phyloP scores from a whole-genome alignment of 2,797 vertebrate species.

The Ateles fusciceps region DNA sequence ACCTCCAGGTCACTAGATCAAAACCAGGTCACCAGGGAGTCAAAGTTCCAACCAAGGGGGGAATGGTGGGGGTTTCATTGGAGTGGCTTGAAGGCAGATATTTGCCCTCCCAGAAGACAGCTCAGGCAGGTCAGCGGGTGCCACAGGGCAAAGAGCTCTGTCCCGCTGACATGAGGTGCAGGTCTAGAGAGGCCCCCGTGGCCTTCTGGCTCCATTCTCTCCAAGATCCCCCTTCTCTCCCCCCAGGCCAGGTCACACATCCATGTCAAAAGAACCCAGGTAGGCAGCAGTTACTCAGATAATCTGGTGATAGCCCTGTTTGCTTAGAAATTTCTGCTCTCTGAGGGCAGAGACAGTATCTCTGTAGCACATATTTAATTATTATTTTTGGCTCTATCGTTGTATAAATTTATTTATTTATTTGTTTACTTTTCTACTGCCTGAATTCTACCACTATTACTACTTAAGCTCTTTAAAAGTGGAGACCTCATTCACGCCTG shows the following conservation, averaged over 20 bases:
- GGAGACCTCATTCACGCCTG: not conserved
- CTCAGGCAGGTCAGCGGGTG: constrained; percentile 18
- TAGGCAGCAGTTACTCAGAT: not conserved
- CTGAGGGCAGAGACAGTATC: not conserved
- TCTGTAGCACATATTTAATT: not conserved
- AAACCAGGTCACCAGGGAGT: constrained; percentile 71
- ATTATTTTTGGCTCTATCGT: not conserved
- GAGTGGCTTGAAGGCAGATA: constrained; percentile 60
- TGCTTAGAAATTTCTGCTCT: not conserved
- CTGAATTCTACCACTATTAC: not conserved
- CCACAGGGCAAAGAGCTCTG: not conserved
- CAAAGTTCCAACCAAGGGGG: constrained; percentile 56
- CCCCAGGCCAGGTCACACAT: constrained; percentile 19
- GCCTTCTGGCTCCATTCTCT: constrained; percentile 54
- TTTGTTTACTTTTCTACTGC: not conserved
- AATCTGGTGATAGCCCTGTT: not conserved
- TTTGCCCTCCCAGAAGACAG: constrained; percentile 25
- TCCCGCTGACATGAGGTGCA: not conserved
- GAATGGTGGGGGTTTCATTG: not conserved
- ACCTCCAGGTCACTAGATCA: constrained; percentile 76
- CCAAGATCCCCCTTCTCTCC: not conserved
- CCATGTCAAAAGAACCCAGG: not conserved
- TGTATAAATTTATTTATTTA: not conserved
- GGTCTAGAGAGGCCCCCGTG: fast-evolving
- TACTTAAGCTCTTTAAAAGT: not conserved